phyloP scores from a whole-genome alignment of 2,797 vertebrate genomes.

The Psittacula echo region DNA sequence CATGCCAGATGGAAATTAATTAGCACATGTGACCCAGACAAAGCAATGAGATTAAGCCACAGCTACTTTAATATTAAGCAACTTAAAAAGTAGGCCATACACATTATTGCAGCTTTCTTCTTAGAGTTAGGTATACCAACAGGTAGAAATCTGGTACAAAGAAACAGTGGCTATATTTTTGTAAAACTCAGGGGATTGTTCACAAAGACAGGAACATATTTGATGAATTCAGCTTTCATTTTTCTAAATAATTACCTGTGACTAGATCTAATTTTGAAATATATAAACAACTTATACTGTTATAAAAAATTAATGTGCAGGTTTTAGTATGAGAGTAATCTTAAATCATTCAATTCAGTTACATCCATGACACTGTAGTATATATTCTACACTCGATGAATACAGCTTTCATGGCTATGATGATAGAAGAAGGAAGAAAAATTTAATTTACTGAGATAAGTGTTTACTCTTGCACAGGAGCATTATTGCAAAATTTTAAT shows the following conservation, averaged over 20 bases:
- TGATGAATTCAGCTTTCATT: slow-evolving; percentile 19
- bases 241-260: not conserved
- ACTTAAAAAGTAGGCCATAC: slow-evolving; percentile 21
- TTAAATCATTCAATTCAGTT: not conserved
- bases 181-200: not conserved
- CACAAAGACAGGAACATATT: not conserved
- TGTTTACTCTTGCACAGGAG: not conserved
- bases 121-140: not conserved
- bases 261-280: not conserved
- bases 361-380: not conserved
- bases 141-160: not conserved
- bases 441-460: not conserved
- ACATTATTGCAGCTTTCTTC: not conserved
- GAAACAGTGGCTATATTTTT: not conserved
- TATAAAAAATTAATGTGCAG: not conserved
- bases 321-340: not conserved
- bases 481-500: not conserved
- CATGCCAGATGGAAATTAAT: slow-evolving; percentile 60
- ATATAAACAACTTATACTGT: not conserved
- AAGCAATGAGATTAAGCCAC: slow-evolving; percentile 24
- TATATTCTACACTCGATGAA: not conserved
- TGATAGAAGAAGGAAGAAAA: not conserved
- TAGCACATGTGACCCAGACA: slow-evolving; percentile 39
- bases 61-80: slow-evolving; percentile 5
- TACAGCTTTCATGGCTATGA: not conserved